Base-by-base conservation (phyloP, 2,113 vertebrate genomes). In the Dinomys branickii region DNA sequence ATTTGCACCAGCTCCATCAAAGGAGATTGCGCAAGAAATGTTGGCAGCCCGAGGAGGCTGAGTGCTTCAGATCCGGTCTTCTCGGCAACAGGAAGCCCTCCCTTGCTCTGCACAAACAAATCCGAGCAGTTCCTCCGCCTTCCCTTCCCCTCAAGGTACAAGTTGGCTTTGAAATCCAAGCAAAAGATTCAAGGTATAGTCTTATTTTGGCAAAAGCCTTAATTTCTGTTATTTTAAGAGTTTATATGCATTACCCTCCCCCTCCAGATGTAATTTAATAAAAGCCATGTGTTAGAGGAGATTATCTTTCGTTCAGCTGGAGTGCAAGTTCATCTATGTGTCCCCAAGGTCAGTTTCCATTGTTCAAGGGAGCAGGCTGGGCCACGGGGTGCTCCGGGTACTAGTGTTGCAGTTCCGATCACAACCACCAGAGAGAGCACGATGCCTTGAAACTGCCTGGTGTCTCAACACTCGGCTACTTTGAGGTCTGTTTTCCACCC, bases 341-440 rank as follows among this genome's bases (percentile, higher is more conserved):
- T 75, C 35, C 19, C 41, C 38, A 33, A n/a, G 63, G 38, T 33
- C 58, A 30, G 0, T 61, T 52, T 2, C 7, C 38, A 16, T 67
- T 75, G 82, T 69, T 61, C 0, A 28, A 1, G 38, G 75, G 50
- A 84, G 12, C 52, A 8, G 58, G 35, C 33, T 0, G 12, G 56
- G 56, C 13, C n/a, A 5, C 4, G 1, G 11, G 52, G 50, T 44
- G n/a, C 5, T 24, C 0, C 4, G 58, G 50, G 35, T 14, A 2
- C 26, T 17, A 63, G n/a, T 4, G n/a, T 13, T 94, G 96, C 90
- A 94, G 69, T 96, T 38, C 69, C 56, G 0, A 28, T 0, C n/a
- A 61, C 19, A 41, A 20, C 85, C 98, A 96, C 94, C 30, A 97
- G 98, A 96, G 98, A 17, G 98, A 10, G 96, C 94, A 94, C 69